Conservation (phyloP, 2,113 vertebrate genomes). For the Formicarius rufipectus region DNA sequence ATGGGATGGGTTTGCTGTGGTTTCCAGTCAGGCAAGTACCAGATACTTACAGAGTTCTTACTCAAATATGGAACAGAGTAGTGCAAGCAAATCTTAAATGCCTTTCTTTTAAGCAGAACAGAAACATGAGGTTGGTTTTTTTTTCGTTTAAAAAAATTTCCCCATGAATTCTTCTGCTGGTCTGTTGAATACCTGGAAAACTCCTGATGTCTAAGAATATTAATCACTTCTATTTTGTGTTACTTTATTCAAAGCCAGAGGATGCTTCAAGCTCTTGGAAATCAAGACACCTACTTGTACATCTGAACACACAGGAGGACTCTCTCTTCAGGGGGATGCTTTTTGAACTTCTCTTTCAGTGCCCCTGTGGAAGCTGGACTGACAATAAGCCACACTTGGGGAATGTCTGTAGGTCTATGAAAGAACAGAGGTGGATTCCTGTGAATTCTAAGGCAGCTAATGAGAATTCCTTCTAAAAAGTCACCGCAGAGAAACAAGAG, state of each 20-base stretch:
- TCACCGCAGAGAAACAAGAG: neutral
- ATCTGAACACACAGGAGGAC: neutral
- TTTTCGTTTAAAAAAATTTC: neutral
- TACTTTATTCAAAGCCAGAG: neutral
- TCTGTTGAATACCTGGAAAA: neutral
- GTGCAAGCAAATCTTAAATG: neutral
- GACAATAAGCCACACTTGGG: neutral
- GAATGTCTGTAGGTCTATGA: neutral
- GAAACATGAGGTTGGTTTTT: rapidly evolving
- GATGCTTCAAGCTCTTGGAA: neutral
- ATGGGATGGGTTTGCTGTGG: neutral
- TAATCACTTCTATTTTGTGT: neutral
- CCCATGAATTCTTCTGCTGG: neutral
- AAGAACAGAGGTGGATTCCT: neutral
- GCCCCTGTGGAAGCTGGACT: neutral
- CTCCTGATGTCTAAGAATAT: neutral
- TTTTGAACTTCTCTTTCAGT: neutral
- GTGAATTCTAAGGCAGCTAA: neutral
- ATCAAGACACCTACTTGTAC: neutral
- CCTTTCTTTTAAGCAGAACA: neutral
- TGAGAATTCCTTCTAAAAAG: neutral
- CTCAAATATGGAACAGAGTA: neutral
- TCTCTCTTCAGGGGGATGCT: neutral
- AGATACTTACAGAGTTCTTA: neutral
- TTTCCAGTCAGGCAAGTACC: neutral